Evolutionary conservation across 2,113 vertebrate genomes (phyloP), one percentile per base, ranked within the genome.

Genomic region (Regulus satrapa): DNA sequence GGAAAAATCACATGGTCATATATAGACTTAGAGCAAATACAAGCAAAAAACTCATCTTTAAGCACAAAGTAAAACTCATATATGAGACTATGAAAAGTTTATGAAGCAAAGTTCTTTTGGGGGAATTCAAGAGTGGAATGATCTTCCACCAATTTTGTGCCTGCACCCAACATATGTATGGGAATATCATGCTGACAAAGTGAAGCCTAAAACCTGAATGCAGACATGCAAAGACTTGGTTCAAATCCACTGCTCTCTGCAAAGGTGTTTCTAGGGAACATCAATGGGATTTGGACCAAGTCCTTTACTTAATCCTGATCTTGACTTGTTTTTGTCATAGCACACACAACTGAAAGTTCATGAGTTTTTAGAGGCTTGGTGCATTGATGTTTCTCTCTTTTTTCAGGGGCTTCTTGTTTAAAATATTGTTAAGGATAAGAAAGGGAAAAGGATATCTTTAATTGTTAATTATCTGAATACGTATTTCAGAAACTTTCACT

Each of bases 401-500:
- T 73, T 64, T 49, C 38, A 75, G 45, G 12, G 40, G 41, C 28
- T 88, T 89, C 59, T 56, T 68, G 10, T 55, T 88, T 74, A 62
- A 95, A 85, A 83, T 49, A 56, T 38, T 85, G 28, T 71, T 93
- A 55, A 79, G 69, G 10, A 63, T 18, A 89, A 71, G 40, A 83
- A 88, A 85, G 7, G 28, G 20, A 62, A 94, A 66, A 85, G 36
- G 12, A 74, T 54, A 73, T 48, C 32, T 85, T 92, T 85, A 85
- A 88, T 94, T 91, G 81, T 94, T 97, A 97, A 94, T 96, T 89
- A 94, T 87, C 79, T 85, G 79, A 90, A 83, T 84, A 92, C 29
- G 49, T 58, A 76, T 92, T 94, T 94, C 87, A 94, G 71, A 95
- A 90, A 92, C 67, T 36, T 86, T 91, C 83, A n/a, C 83, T 97